Evolutionary conservation across 2,113 vertebrate genomes (phyloP).

Genomic region (Pungitius pungitius): DNA sequence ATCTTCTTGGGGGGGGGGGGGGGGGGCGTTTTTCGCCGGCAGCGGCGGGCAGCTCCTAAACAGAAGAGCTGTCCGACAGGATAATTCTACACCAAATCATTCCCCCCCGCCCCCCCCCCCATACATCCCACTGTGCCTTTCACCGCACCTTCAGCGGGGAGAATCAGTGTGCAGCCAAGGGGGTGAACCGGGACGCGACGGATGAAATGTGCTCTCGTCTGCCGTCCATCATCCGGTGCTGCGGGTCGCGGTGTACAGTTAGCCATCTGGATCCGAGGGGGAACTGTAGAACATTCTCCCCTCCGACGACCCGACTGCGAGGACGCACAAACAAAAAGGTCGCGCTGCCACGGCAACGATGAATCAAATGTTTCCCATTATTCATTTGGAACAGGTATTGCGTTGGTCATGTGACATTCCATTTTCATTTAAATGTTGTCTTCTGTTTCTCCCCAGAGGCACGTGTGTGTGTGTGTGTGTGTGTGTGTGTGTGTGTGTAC

Average conservation of each 20-base stretch:
- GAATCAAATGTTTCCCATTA: not conserved
- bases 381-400: not conserved
- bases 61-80: slow-evolving; percentile 45
- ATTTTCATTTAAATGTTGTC: not conserved
- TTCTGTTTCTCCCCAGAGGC: slow-evolving; percentile 20
- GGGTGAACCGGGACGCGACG: slow-evolving; percentile 71
- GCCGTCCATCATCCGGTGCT: slow-evolving; percentile 82
- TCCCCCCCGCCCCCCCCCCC: slow-evolving; percentile 56
- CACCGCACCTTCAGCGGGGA: slow-evolving; percentile 69
- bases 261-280: slow-evolving; percentile 77
- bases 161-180: slow-evolving; percentile 68
- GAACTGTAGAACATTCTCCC: slow-evolving; percentile 79
- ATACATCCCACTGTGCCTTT: slow-evolving; percentile 62
- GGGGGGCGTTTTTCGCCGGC: too few species aligned
- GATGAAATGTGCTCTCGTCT: slow-evolving; percentile 75
- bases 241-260: slow-evolving; percentile 82
- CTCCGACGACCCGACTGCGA: slow-evolving; percentile 68
- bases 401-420: not conserved
- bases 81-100: slow-evolving; percentile 53
- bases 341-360: not conserved
- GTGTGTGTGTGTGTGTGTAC: not conserved
- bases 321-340: slow-evolving; percentile 40
- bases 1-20: too few species aligned
- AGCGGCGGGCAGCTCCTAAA: slow-evolving; percentile 45
- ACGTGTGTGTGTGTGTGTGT: not conserved